phyloP scores from a whole-genome alignment of 2,797 vertebrate genomes.

The Sparidentex hasta region DNA sequence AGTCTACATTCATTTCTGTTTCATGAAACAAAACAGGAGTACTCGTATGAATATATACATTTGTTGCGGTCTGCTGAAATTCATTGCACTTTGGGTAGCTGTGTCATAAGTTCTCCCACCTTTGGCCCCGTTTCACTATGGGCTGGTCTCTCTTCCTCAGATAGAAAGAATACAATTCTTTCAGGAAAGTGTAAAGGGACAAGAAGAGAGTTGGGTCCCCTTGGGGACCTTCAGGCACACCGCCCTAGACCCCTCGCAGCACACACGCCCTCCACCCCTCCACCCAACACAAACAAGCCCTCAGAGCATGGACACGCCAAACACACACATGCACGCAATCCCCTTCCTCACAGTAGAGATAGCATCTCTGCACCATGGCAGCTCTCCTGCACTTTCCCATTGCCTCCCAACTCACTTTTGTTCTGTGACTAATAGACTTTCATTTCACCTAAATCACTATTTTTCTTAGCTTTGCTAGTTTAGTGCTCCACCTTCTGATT shows the following conservation, averaged over 20 bases:
- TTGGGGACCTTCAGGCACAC: constrained; percentile 76
- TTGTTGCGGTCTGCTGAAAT: constrained; percentile 23
- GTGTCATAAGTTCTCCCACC: constrained; percentile 72
- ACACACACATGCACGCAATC: constrained; percentile 63
- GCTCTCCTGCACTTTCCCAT: constrained; percentile 67
- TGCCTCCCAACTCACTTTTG: constrained; percentile 74
- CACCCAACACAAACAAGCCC: constrained; percentile 84
- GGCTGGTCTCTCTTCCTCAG: constrained; percentile 89
- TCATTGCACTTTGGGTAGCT: constrained; percentile 56
- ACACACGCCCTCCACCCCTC: constrained; percentile 77
- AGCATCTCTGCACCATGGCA: constrained; percentile 75
- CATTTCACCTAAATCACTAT: constrained; percentile 43
- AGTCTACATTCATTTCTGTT: constrained; percentile 70
- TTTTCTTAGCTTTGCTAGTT: constrained; percentile 47
- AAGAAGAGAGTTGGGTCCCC: constrained; percentile 80
- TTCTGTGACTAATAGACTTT: constrained; percentile 76
- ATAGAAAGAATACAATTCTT: constrained; percentile 89
- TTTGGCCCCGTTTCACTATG: constrained; percentile 82
- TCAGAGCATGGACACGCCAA: constrained; percentile 63
- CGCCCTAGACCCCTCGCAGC: constrained; percentile 76
- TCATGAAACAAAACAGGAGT: not conserved
- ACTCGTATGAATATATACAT: not conserved
- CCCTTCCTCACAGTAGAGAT: constrained; percentile 78
- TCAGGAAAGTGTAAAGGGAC: constrained; percentile 88
- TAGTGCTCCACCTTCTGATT: constrained; percentile 50